Evolutionary conservation across 1,140 invertebrate genomes (phyloP), one percentile per base, ranked within the genome.

Genomic region (Dendrolimus punctatus): DNA sequence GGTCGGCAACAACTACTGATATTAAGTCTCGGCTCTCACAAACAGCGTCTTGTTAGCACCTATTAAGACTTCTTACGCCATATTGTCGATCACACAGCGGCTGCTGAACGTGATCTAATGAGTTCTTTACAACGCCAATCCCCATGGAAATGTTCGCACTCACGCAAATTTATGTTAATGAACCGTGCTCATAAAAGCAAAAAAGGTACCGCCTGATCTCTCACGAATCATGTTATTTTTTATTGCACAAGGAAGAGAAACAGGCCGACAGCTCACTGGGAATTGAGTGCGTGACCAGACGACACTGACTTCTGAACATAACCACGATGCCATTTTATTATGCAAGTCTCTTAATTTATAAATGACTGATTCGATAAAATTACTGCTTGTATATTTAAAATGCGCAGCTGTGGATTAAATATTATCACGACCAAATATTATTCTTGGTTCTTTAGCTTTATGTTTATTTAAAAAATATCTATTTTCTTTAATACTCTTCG

Each of bases 11-110:
- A 47, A 47, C 53, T 47, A 23, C 47, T 42, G 55, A 50, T 59
- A 39, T 61, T 60, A 53, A 54, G 45, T 48, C 46, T 60, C 46
- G 53, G 50, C 62, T 58, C 49, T 58, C 56, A 58, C 63, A 72
- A 71, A 71, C 65, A 56, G 67, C 67, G 41, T 67, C 72, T 80
- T 68, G 76, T 80, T 80, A 80, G 62, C 76, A 74, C 69, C 74
- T 76, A 74, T 77, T 68, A 66, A 73, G 57, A 57, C 39, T 56
- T 57, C 67, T 80, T 76, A 73, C 74, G 68, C 75, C 70, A 74
- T 66, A 68, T 60, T 62, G 60, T 58, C 61, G 53, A 66, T 68
- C 63, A 60, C 62, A 53, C 56, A 49, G 53, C 55, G 58, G 64
- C 64, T 58, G 61, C 57, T 62, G 57, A 65, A 56, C 53, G 57